Evolutionary conservation across 2,113 vertebrate species (phyloP).

Genomic region (Otolemur garnettii): DNA sequence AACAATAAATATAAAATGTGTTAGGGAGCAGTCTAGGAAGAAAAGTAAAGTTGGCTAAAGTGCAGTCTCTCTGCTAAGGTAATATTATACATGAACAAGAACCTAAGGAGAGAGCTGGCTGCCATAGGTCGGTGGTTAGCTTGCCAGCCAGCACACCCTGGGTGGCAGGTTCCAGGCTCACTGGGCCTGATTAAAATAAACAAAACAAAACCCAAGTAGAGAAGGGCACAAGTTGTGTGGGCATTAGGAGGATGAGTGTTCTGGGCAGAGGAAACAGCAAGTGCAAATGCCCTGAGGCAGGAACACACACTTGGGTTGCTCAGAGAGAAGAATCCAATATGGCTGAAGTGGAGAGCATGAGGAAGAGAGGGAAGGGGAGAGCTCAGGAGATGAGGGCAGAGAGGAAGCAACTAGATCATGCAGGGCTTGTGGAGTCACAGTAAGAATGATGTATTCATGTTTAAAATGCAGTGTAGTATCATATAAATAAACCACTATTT

Average conservation of each 20-base stretch:
- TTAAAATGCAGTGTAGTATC: not conserved
- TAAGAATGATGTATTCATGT: not conserved
- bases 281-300: constrained; percentile 7
- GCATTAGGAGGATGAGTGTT: not conserved
- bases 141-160: too few relatives aligned
- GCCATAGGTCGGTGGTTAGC: too few relatives aligned
- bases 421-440: not conserved
- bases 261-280: not conserved
- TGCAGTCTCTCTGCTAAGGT: not conserved
- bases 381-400: not conserved
- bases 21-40: not conserved
- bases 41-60: constrained; percentile 5
- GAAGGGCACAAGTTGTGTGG: not conserved
- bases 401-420: not conserved
- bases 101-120: too few relatives aligned
- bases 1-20: not conserved
- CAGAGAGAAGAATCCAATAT: not conserved
- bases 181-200: too few relatives aligned
- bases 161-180: too few relatives aligned
- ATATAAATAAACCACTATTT: not conserved
- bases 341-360: not conserved
- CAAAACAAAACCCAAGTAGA: not conserved
- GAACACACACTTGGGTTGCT: not conserved
- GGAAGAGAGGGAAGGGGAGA: not conserved
- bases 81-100: not conserved